phyloP scores from a whole-genome alignment of 2,113 vertebrate genomes.

The Caracal caracal region DNA sequence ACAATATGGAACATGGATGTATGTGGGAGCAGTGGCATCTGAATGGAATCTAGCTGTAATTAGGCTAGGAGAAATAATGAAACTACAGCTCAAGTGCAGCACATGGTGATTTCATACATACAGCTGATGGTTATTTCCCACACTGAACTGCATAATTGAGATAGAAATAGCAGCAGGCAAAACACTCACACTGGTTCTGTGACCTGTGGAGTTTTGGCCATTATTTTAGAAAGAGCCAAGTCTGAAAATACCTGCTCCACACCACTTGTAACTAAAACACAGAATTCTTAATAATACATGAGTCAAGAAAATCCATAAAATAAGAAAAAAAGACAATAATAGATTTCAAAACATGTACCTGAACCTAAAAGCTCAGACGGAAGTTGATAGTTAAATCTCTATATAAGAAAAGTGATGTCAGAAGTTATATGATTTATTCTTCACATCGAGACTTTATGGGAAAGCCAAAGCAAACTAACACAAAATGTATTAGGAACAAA shows the following conservation, averaged over 20 bases:
- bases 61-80: background rate
- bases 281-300: background rate
- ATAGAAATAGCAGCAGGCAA: background rate
- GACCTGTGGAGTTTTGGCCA: background rate
- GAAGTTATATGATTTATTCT: background rate
- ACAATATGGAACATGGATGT: background rate
- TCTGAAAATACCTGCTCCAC: background rate
- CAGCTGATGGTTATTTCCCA: background rate
- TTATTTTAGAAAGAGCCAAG: background rate
- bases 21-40: background rate
- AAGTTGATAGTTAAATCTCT: background rate
- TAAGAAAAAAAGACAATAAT: background rate
- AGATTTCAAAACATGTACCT: background rate
- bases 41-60: background rate
- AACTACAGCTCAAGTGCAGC: background rate
- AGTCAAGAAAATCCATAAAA: background rate
- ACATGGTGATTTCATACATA: background rate
- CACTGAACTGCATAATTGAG: background rate
- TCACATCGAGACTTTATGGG: background rate
- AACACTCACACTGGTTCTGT: background rate
- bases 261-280: background rate
- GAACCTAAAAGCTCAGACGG: background rate
- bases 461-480: background rate
- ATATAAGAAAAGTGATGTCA: background rate
- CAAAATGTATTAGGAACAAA: background rate